Evolutionary conservation across 2,888 invertebrate genomes (phyloP).

Genomic region (Macropis europaea): DNA sequence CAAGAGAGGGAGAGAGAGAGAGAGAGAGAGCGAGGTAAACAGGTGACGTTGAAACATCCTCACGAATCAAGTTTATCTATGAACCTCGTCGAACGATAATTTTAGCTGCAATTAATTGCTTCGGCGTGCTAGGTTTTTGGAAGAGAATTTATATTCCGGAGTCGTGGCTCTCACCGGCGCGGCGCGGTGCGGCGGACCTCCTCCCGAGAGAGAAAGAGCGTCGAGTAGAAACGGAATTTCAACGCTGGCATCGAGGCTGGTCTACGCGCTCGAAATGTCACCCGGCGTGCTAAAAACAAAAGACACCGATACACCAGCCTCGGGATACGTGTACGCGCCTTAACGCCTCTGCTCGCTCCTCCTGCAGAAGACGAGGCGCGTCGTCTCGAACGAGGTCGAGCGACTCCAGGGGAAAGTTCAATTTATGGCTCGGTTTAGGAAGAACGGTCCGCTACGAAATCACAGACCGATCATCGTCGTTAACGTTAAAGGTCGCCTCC

Average conservation of each 20-base stretch:
- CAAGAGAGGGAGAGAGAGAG: not conserved
- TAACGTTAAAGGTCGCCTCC: constrained; percentile 49
- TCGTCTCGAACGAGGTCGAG: constrained; percentile 60
- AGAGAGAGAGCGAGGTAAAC: not conserved
- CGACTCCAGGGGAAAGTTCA: constrained; percentile 63
- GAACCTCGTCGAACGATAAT: constrained; percentile 2
- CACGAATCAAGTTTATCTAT: constrained; percentile 2
- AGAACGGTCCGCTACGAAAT: constrained; percentile 59
- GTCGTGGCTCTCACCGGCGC: not conserved
- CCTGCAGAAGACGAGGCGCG: constrained; percentile 36
- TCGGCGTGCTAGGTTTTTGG: not conserved
- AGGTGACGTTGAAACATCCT: not conserved
- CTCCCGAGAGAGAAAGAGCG: not conserved
- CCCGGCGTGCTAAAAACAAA: constrained; percentile 54
- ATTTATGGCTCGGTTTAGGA: constrained; percentile 63
- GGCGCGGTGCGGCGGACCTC: not conserved
- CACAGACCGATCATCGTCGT: constrained; percentile 50
- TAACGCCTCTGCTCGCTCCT: constrained; percentile 43
- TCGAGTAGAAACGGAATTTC: constrained; percentile 31
- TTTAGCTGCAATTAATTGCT: constrained; percentile 19
- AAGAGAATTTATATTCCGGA: constrained; percentile 12
- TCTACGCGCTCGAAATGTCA: constrained; percentile 57
- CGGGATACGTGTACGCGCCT: constrained; percentile 30
- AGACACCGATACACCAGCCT: constrained; percentile 20
- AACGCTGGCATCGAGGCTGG: constrained; percentile 51